A percentile compares a stretch with the other conserved stretches of the same genome.
Conservation (phyloP, 2,113 vertebrate genomes). For the Nasalis larvatus region DNA sequence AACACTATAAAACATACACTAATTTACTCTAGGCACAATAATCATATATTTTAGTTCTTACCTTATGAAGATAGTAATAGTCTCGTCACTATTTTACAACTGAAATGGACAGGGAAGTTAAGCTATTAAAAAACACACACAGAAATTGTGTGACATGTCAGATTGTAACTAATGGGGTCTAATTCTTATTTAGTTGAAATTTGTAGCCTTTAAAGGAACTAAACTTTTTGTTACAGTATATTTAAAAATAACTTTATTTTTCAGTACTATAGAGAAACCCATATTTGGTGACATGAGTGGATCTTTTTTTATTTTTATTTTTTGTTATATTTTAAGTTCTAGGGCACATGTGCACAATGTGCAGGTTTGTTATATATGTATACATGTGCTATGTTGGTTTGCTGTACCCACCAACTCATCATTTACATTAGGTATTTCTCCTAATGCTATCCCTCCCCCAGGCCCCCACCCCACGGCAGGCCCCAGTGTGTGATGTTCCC, state of each 20-base stretch:
- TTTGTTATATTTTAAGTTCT: too few species aligned
- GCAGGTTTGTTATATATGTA: too few species aligned
- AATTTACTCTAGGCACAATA: background rate
- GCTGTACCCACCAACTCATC: too few species aligned
- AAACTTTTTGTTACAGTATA: background rate
- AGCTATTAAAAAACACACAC: background rate
- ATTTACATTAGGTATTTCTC: too few species aligned
- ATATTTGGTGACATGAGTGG: conserved; percentile 65
- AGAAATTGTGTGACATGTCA: background rate
- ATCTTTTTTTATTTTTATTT: background rate
- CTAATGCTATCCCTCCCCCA: too few species aligned
- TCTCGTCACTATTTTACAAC: background rate
- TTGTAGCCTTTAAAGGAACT: conserved; percentile 19
- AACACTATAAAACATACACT: background rate
- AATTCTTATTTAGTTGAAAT: background rate
- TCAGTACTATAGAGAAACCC: conserved; percentile 66
- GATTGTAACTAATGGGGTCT: background rate
- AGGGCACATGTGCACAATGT: too few species aligned
- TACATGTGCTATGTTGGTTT: too few species aligned
- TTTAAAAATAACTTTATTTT: conserved; percentile 75
- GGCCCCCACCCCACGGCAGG: too few species aligned
- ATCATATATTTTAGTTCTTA: background rate
- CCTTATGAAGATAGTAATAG: background rate
- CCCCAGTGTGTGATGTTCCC: too few species aligned
- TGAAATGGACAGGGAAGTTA: conserved; percentile 1